Evolutionary conservation across 2,888 invertebrate genomes (phyloP).

Genomic region (Habrosyne pyritoides): DNA sequence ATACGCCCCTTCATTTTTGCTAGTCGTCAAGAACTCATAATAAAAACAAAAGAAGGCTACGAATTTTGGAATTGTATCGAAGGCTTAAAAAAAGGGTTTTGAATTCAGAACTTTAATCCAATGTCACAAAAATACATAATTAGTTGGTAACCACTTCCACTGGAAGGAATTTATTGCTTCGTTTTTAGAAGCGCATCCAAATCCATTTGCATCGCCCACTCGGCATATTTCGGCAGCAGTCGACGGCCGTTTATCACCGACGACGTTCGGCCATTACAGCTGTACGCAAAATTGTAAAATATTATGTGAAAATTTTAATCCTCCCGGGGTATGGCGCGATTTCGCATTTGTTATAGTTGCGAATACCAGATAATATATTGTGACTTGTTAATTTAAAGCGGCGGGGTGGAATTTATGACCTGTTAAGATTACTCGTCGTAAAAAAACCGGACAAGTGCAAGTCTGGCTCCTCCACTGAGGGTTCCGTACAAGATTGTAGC

Average conservation of each 20-base stretch:
- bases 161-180: conserved; percentile 12
- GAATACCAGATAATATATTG: too few species aligned
- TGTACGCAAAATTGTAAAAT: conserved; percentile 56
- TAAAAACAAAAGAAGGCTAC: too few species aligned
- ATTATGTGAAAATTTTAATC: conserved; percentile 54
- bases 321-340: conserved; percentile 19
- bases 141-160: conserved; percentile 20
- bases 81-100: too few species aligned
- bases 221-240: conserved; percentile 63
- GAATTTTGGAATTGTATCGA: too few species aligned
- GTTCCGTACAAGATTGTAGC: too few species aligned
- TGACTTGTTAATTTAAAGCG: too few species aligned
- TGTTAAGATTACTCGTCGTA: too few species aligned
- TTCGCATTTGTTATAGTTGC: conserved; percentile 22
- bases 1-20: too few species aligned
- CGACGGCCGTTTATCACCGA: conserved; percentile 57
- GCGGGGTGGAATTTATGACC: too few species aligned
- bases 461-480: too few species aligned
- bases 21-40: too few species aligned
- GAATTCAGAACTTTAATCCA: not conserved
- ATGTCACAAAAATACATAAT: not conserved
- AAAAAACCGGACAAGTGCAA: too few species aligned
- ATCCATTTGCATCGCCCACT: conserved; percentile 62
- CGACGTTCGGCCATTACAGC: conserved; percentile 46
- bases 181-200: conserved; percentile 44